phyloP scores from a whole-genome alignment of 1,140 invertebrate species.

The fruit fly (Drosophila melanogaster) region DNA sequence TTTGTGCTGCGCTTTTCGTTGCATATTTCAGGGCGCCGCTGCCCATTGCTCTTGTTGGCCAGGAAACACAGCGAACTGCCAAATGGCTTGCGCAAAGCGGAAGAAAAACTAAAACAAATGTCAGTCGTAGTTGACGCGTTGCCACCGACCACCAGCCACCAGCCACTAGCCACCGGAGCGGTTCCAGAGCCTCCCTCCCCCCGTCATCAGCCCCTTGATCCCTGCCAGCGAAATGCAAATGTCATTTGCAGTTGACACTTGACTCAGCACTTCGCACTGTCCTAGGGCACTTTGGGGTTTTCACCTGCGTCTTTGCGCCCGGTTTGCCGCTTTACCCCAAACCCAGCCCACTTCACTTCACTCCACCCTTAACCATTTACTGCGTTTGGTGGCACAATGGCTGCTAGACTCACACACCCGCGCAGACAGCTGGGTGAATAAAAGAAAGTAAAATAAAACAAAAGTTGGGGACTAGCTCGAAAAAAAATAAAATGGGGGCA shows the following conservation, averaged over 20 bases:
- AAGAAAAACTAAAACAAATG: slow-evolving; percentile 84
- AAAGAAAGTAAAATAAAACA: slow-evolving; percentile 60
- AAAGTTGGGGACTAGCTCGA: slow-evolving; percentile 22
- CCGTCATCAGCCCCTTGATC: not conserved
- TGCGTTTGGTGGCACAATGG: slow-evolving; percentile 66
- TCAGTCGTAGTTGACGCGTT: slow-evolving; percentile 81
- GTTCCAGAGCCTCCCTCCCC: slow-evolving; percentile 16
- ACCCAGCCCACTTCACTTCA: not conserved
- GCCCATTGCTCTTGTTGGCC: slow-evolving; percentile 15
- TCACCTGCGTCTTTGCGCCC: slow-evolving; percentile 63
- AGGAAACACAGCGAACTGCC: slow-evolving; percentile 77
- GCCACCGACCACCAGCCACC: slow-evolving; percentile 52
- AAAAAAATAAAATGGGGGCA: slow-evolving; percentile 33
- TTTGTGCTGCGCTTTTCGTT: slow-evolving; percentile 45
- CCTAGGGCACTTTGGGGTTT: slow-evolving; percentile 80
- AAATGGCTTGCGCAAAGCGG: slow-evolving; percentile 81
- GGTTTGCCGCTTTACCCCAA: not conserved
- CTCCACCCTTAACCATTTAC: not conserved
- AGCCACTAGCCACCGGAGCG: slow-evolving; percentile 14
- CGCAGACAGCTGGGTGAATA: slow-evolving; percentile 32
- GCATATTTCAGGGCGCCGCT: slow-evolving; percentile 59
- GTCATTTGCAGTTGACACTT: slow-evolving; percentile 83
- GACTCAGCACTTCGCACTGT: slow-evolving; percentile 83
- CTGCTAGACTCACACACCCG: slow-evolving; percentile 31
- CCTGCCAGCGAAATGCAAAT: slow-evolving; percentile 79